These are phyloP conservation scores for Dinomys branickii DNA, from an alignment of 2,113 vertebrate genomes.

Conservation along the genomic window DNA sequence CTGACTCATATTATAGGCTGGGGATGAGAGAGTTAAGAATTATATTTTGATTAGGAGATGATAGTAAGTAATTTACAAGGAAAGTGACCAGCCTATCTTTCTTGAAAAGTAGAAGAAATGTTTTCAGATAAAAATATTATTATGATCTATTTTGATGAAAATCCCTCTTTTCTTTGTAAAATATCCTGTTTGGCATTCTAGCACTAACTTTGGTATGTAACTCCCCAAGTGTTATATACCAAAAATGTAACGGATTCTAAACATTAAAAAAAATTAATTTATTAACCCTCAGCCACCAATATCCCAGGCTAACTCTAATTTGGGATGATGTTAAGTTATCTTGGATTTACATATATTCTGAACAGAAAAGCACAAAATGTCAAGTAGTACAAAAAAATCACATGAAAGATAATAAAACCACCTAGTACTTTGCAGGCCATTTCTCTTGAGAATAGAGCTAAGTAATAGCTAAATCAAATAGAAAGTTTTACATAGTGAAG, in stretches of 20 bases:
- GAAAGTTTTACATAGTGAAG: slow-evolving; percentile 37
- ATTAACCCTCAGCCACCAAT: neutral
- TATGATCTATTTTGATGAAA: slow-evolving; percentile 19
- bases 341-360: neutral
- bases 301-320: neutral
- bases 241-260: neutral
- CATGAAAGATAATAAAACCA: slow-evolving; percentile 39
- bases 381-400: neutral
- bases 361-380: neutral
- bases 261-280: slow-evolving; percentile 31
- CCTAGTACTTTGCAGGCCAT: neutral
- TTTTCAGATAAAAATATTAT: slow-evolving; percentile 51
- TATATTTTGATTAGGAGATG: neutral
- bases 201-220: slow-evolving; percentile 10
- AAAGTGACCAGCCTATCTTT: neutral
- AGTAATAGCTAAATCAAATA: slow-evolving; percentile 9
- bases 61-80: neutral
- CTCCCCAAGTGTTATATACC: too few species aligned
- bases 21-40: neutral
- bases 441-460: slow-evolving; percentile 39
- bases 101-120: slow-evolving; percentile 18
- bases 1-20: neutral
- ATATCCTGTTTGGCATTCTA: neutral
- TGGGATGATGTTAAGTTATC: neutral
- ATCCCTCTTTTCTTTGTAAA: neutral